Evolutionary conservation across 1,140 invertebrate species (phyloP), one percentile per base, ranked within the genome.

Genomic region (Ips typographus): DNA sequence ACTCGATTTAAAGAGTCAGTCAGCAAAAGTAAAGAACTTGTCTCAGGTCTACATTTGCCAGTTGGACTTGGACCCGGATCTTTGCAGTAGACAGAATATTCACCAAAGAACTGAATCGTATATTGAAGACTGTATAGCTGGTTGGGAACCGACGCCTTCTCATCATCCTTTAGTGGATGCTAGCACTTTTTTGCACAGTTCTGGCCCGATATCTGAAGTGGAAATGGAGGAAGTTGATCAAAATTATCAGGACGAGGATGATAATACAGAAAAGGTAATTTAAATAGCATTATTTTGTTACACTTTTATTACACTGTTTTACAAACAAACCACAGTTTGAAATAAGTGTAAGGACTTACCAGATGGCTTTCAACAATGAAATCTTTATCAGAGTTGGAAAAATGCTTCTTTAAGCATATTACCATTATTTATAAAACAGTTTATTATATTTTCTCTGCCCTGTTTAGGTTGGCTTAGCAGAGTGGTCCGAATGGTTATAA

Each of bases 31-130:
- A 3, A 47, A 8, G 1, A 4, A 4, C 4, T 55, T 8, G 5
- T 62, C n/a, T 43, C 38, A 95, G 93, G 92, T 94, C 1, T 96
- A 94, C 77, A 85, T 95, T 53, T 91, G 90, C 75, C 94, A 96
- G 78, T 86, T 97, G 85, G 90, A 94, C 73, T 87, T 90, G 78
- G 93, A 94, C 80, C 75, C 89, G 22, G 83, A 87, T 72, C 83
- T 87, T 1, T 97, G 95, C 80, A 82, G 86, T 44, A 91, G 91
- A 78, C 83, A 91, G 56, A 98, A 98, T 80, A 89, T 91, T 72
- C 95, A 98, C 77, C 88, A 91, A 63, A 85, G 95, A 55, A 88
- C 82, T 1, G 84, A 91, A 72, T 85, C 88, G 40, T 94, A 97
- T 61, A 94, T 98, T 43, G 84, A 91, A 76, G 84, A 87, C 75